Conservation (phyloP, 2,888 invertebrate species). For the Herminia tarsipennalis region DNA sequence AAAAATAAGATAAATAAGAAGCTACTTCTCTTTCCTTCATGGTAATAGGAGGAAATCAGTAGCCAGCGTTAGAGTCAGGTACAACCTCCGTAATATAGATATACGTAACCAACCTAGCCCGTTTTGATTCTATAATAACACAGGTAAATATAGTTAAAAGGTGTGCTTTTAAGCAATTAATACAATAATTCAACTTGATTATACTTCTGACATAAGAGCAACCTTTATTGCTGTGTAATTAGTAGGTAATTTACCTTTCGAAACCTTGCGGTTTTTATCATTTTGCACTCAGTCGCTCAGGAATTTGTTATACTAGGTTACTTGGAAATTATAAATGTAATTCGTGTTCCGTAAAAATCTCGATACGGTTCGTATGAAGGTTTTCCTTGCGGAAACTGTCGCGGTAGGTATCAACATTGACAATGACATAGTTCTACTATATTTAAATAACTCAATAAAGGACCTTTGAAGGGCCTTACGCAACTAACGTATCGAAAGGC, state of each 20-base stretch:
- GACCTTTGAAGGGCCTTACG: slow-evolving; percentile 28
- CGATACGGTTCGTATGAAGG: slow-evolving; percentile 57
- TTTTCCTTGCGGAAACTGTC: slow-evolving; percentile 60
- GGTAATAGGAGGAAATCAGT: too few species aligned
- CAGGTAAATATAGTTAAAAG: too few species aligned
- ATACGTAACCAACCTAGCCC: too few species aligned
- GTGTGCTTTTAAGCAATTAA: too few species aligned
- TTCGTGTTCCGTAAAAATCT: slow-evolving; percentile 49
- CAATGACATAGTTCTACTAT: slow-evolving; percentile 49
- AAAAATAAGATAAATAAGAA: too few species aligned
- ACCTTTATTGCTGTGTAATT: slow-evolving; percentile 22
- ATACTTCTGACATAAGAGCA: slow-evolving; percentile 23
- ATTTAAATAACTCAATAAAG: slow-evolving; percentile 34
- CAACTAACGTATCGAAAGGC: slow-evolving; percentile 21
- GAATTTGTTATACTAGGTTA: slow-evolving; percentile 23
- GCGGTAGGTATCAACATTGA: slow-evolving; percentile 31
- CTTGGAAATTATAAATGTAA: slow-evolving; percentile 16
- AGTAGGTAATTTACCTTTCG: slow-evolving; percentile 27
- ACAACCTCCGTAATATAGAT: too few species aligned
- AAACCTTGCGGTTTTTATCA: slow-evolving; percentile 40
- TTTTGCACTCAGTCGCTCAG: slow-evolving; percentile 5
- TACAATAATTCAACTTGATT: too few species aligned
- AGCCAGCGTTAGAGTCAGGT: too few species aligned
- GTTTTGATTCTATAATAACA: too few species aligned
- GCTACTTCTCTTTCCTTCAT: too few species aligned